Evolutionary conservation across 2,888 invertebrate species (phyloP).

Genomic region (Macaria liturata): DNA sequence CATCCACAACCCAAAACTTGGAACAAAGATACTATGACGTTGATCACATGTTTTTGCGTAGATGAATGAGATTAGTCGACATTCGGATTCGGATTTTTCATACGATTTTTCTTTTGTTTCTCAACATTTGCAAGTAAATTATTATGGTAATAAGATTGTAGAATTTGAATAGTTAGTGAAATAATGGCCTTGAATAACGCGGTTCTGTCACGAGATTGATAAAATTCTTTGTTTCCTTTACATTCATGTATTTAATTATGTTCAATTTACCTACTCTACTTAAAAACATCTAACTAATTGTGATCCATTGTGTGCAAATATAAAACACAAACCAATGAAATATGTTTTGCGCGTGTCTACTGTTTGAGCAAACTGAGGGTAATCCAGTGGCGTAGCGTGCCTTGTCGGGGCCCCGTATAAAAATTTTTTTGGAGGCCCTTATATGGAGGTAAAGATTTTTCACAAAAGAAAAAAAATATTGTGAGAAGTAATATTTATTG

Average conservation of each 20-base stretch:
- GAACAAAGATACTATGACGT: conserved; percentile 44
- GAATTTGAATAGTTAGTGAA: too few species aligned
- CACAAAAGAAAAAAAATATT: too few species aligned
- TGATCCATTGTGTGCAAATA: conserved; percentile 8
- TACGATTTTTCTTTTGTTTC: conserved; percentile 21
- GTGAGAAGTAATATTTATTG: too few species aligned
- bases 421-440: too few species aligned
- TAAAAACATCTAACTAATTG: too few species aligned
- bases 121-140: not conserved
- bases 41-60: conserved; percentile 39
- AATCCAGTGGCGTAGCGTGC: too few species aligned
- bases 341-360: conserved; percentile 43
- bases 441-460: too few species aligned
- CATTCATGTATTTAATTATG: not conserved
- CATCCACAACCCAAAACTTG: conserved; percentile 36
- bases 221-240: not conserved
- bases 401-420: too few species aligned
- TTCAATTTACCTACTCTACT: too few species aligned
- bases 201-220: not conserved
- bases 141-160: too few species aligned
- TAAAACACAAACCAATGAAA: conserved; percentile 7
- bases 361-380: conserved; percentile 47
- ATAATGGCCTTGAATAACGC: too few species aligned
- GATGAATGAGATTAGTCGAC: conserved; percentile 47
- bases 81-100: conserved; percentile 23